phyloP scores from a whole-genome alignment of 1,140 invertebrate species.

The Drosophila guanche region DNA sequence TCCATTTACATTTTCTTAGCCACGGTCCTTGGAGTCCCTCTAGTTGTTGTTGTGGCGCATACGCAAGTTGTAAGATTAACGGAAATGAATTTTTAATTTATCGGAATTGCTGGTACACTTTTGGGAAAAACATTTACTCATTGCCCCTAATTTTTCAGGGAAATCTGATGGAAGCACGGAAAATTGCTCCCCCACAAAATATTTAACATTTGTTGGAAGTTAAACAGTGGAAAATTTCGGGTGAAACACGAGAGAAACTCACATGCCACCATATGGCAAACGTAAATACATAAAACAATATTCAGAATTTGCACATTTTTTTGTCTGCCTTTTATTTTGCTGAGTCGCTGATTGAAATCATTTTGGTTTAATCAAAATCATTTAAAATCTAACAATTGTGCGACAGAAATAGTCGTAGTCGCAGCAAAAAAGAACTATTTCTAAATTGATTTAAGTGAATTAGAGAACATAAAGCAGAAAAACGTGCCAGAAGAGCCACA shows the following conservation, averaged over 20 bases:
- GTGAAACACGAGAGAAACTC: constrained; percentile 1
- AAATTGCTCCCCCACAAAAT: neutral
- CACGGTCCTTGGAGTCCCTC: no score
- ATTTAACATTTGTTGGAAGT: neutral
- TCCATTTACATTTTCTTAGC: constrained; percentile 31
- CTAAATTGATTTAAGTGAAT: constrained; percentile 79
- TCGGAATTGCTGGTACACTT: constrained; percentile 14
- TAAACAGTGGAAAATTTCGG: constrained; percentile 5
- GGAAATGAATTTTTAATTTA: constrained; percentile 31
- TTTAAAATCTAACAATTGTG: constrained; percentile 60
- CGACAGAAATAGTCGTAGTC: constrained; percentile 55
- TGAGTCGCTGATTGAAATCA: constrained; percentile 21
- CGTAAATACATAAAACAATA: constrained; percentile 6
- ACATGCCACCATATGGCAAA: constrained; percentile 21
- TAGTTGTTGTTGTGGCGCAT: constrained; percentile 1
- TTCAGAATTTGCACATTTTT: constrained; percentile 9
- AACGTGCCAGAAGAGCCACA: constrained; percentile 44
- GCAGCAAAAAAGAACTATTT: constrained; percentile 37
- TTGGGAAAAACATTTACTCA: constrained; percentile 29
- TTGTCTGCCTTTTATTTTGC: constrained; percentile 8
- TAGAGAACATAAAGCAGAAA: constrained; percentile 45
- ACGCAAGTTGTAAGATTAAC: constrained; percentile 2
- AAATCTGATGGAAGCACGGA: neutral
- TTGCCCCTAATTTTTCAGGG: constrained; percentile 13
- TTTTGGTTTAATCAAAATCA: constrained; percentile 65